A percentile compares a stretch with the other conserved stretches of the same genome.
Evolutionary conservation across 2,888 invertebrate genomes (phyloP).

Genomic region (Sympetrum striolatum): DNA sequence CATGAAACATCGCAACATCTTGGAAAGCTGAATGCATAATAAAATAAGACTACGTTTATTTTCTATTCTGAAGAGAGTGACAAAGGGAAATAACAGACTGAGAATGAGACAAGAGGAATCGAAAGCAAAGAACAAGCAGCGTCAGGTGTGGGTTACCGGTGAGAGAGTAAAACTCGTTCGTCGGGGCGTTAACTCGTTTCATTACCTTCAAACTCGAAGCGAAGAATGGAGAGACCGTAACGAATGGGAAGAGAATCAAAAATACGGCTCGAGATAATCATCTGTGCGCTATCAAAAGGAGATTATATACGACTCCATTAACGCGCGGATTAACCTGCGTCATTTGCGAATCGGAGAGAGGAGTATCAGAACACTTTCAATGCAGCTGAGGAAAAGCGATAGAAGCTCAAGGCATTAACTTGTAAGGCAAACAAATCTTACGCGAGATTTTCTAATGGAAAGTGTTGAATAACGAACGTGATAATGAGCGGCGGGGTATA

Average conservation of each 20-base stretch:
- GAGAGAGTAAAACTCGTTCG: too few relatives aligned
- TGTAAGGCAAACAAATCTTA: background rate
- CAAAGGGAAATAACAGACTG: background rate
- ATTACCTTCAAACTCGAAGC: background rate
- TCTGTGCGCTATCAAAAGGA: background rate
- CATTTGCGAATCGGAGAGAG: background rate
- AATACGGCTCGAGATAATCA: background rate
- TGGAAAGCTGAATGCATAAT: too few relatives aligned
- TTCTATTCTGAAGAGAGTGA: background rate
- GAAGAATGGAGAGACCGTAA: background rate
- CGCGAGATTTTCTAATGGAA: too few relatives aligned
- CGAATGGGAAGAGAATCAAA: background rate
- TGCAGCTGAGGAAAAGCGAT: background rate
- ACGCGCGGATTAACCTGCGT: background rate
- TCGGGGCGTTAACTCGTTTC: too few relatives aligned
- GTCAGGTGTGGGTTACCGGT: too few relatives aligned
- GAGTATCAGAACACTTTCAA: background rate
- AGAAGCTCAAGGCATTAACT: background rate
- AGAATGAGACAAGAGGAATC: background rate
- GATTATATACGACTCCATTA: background rate
- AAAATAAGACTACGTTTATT: too few relatives aligned
- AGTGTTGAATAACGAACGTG: too few relatives aligned
- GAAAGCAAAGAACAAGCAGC: background rate
- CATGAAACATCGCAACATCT: too few relatives aligned
- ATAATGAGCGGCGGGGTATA: too few relatives aligned